These are phyloP conservation scores for Epizoanthus illoricatus DNA, from an alignment of 92 coral and sea anemone species.

Conservation along the genomic window DNA sequence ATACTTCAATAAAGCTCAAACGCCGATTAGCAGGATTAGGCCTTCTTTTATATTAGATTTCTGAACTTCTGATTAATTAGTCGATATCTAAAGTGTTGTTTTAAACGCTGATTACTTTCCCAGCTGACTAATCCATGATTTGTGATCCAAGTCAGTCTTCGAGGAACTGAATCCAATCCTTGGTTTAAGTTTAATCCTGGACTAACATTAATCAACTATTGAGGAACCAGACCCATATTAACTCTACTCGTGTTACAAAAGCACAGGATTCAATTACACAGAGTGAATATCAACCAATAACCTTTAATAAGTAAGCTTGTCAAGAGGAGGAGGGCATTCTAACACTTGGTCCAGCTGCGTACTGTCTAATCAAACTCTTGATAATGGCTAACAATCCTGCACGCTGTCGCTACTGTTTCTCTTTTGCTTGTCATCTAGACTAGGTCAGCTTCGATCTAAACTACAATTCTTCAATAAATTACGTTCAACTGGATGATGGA, in stretches of 20 bases:
- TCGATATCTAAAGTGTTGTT: too few relatives aligned
- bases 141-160: too few relatives aligned
- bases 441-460: conserved; percentile 12
- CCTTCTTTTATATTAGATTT: too few relatives aligned
- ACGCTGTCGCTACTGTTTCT: neutral
- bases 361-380: conserved; percentile 7
- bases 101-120: too few relatives aligned
- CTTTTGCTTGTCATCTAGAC: conserved; percentile 6
- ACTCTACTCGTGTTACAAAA: neutral
- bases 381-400: neutral
- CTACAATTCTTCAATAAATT: conserved; percentile 41
- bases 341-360: conserved; percentile 5
- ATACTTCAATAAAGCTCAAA: too few relatives aligned
- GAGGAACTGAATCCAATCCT: too few relatives aligned
- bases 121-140: too few relatives aligned
- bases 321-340: conserved; percentile 20
- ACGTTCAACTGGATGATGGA: conserved; percentile 41
- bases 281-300: conserved; percentile 10
- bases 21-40: too few relatives aligned
- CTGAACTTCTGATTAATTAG: too few relatives aligned
- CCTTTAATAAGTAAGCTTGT: conserved; percentile 35
- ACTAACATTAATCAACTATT: too few relatives aligned
- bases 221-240: too few relatives aligned
- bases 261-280: neutral
- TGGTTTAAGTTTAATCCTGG: too few relatives aligned